Evolutionary conservation across 2,797 vertebrate genomes (phyloP), one percentile per base, ranked within the genome.

Genomic region (Acipenser oxyrinchus): DNA sequence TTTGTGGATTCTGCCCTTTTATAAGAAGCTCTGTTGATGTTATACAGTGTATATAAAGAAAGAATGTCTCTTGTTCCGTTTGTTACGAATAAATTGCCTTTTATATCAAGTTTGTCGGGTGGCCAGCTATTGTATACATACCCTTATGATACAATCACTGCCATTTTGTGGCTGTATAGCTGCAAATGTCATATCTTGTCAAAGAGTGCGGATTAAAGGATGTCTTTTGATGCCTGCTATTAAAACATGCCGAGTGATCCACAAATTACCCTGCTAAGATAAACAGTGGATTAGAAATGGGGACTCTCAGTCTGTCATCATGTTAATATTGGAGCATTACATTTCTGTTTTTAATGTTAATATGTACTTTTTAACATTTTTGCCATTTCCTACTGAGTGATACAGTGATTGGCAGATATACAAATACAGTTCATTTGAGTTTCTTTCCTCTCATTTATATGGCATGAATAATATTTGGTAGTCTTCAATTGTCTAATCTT

Each of bases 21-120:
- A 87, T 90, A 90, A 91, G 87, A 89, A 91, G 88, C 88, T 87
- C 80, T 77, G 81, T 88, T 87, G 87, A 86, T 86, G 87, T 89
- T 87, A 85, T 79, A 83, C 23, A 37, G 23, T 87, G 88, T 88
- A 83, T 88, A 85, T 85, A 81, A 81, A 85, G 73, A 77, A 78
- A 84, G 81, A 64, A 65, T 80, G 83, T 86, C 83, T 89, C 78
- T 23, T 62, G 76, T 79, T 78, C 78, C 84, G 79, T 83, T 89
- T 86, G 83, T 78, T 82, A 82, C 85, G 82, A 89, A 86, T 84
- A 80, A 79, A 76, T 82, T 78, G 86, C 84, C 75, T 88, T 85
- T 87, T 87, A 69, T 80, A 83, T 37, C 87, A 91, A 88, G 85
- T 87, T 79, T 76, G 71, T 82, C 70, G 81, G 69, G 69, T 79